Evolutionary conservation across 2,888 invertebrate genomes (phyloP).

Genomic region (Eupithecia vulgata): DNA sequence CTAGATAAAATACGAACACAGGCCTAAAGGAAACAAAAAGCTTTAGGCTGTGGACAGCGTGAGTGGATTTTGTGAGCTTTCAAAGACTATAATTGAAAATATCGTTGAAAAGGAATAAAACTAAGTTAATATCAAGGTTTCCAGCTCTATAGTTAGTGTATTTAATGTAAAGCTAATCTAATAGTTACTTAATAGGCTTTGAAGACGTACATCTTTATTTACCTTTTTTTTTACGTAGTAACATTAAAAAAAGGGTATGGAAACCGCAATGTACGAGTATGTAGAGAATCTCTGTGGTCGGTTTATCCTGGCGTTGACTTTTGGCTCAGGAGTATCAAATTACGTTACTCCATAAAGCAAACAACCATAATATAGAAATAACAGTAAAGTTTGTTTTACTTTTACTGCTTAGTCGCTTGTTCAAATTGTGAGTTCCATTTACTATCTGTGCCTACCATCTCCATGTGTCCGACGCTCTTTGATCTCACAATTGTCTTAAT

Average conservation of each 20-base stretch:
- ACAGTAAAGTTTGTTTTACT: neutral
- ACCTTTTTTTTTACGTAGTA: neutral
- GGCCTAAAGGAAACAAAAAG: neutral
- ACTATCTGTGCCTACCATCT: constrained; percentile 47
- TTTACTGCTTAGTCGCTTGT: neutral
- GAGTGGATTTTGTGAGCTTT: neutral
- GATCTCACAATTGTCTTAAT: constrained; percentile 72
- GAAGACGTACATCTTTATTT: no score
- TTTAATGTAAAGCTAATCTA: neutral
- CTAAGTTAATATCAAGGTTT: neutral
- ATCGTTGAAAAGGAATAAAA: neutral
- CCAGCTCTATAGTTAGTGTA: no score
- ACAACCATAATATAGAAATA: constrained; percentile 7
- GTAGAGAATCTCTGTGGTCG: neutral
- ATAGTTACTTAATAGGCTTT: neutral
- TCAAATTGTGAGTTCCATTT: neutral
- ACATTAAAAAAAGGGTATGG: neutral
- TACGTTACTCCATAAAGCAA: constrained; percentile 25
- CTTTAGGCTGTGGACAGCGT: neutral
- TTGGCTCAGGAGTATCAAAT: constrained; percentile 22
- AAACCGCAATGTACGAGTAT: constrained; percentile 19
- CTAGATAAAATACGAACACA: neutral
- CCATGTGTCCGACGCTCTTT: constrained; percentile 53
- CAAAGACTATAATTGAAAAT: neutral
- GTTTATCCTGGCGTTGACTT: constrained; percentile 17